Base-by-base conservation (phyloP, 2,888 invertebrate genomes). In the Cryptophagus acutangulus region DNA sequence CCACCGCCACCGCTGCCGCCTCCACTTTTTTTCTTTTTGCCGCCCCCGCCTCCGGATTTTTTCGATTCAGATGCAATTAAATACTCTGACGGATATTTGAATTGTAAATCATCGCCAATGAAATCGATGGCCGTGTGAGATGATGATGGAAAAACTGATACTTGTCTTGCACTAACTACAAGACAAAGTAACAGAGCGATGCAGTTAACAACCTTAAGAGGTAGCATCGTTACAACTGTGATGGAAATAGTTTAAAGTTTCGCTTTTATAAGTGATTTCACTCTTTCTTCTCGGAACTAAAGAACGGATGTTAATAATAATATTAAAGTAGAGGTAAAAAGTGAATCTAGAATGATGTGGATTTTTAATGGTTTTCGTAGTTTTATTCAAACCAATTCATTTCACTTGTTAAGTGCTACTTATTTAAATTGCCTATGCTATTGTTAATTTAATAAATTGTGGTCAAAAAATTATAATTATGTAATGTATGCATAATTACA, bases 201-300 rank as follows among this genome's bases (percentile, higher is more conserved):
- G 15, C 35, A 18, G 38, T 40, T 42, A 30, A 43, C 28, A 40
- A 51, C 39, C 37, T 41, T 51, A 31, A 48, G 28, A 37, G 40
- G 33, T 43, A 46, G 36, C 51, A 51, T 51, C 9, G 9, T 33
- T 33, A 33, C 17, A 17, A 41, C 37, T 38, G 38, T 33, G 15
- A 10, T 15, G 16, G 31, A 4, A 16, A 31, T 31, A 10, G 31
- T 31, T 28, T 5, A 20, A 26, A 26, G 26, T 26, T 26, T 13
- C 3, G 26, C 26, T 26, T 26, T 26, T 26, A 26, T 26, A 26
- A n/a, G n/a, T 31, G 31, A 31, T 31, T 31, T 31, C 31, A 15
- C 16, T 33, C 18, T 34, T 38, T 44, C 41, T 38, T 33, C 12
- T 41, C 38, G 46, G 46, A 44, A 46, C 13, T 24, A 35, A 28